Evolutionary conservation across 2,888 invertebrate genomes (phyloP), one percentile per base, ranked within the genome.

Genomic region (Lepidocyrtinus sp.): DNA sequence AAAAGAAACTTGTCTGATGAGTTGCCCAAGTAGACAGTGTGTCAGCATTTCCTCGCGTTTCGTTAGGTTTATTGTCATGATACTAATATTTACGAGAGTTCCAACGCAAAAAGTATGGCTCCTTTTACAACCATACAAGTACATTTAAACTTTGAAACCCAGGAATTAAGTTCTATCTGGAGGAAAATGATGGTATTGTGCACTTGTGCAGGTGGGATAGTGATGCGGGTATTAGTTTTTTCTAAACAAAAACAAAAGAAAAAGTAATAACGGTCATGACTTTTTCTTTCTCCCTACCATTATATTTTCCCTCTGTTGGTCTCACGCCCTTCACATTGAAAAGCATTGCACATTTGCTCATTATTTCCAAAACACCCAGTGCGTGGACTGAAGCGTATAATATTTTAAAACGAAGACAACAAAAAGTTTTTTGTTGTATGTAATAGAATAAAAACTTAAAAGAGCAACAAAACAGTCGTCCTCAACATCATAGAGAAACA

Each of bases 381-480:
- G 55, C 55, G 55, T 55, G 55, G 17, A 55, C 55, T 55, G 55
- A 55, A 55, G 55, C 17, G 55, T 55, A 17, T 55, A 55, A 55
- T 55, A 55, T 55, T 55, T 55, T 55, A 55, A 55, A 17, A 55
- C 5, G 55, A 55, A n/a, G 55, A 55, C 15, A 36, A 55, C 55
- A 55, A 55, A 3, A 55, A 55, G 55, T 55, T 55, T 55, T 36
- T 36, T 36, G 36, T 17, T 55, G 15, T 55, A n/a, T 55, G 55
- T 55, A 55, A 55, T n/a, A 17, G 55, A 70, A 70, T 70, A 17
- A 46, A 65, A 67, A 67, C 45, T 5, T 22, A 26, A 45, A 67
- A 67, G 45, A 67, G 21, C 55, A 55, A 55, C 26, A n/a, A 55
- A 55, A 61, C 71, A 46, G 24, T 26, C 70, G 61, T 70, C 70